A percentile compares a stretch with the other conserved stretches of the same genome.
phyloP scores from a whole-genome alignment of 2,888 invertebrate genomes.

The Conops quadrifasciatus region DNA sequence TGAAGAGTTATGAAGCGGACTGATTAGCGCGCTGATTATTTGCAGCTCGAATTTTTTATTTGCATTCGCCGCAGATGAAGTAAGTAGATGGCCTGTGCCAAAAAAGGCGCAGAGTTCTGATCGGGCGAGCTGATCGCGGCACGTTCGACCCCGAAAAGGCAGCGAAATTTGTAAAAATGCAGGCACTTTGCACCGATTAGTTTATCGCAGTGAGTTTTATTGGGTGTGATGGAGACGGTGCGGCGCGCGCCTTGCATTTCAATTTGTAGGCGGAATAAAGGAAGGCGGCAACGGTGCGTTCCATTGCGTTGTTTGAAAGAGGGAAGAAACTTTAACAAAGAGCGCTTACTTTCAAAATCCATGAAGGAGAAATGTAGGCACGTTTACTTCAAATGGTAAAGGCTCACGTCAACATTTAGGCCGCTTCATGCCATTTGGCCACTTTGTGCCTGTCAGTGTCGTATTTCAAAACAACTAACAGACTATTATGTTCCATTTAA shows the following conservation, averaged over 20 bases:
- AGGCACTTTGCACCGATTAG: slow-evolving; percentile 17
- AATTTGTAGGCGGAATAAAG: slow-evolving; percentile 1
- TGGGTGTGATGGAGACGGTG: not conserved
- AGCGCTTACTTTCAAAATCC: too few species aligned
- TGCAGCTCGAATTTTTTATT: not conserved
- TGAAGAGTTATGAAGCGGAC: slow-evolving; percentile 29
- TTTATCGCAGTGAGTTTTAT: slow-evolving; percentile 12
- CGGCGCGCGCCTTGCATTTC: not conserved
- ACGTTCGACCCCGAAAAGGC: slow-evolving; percentile 2
- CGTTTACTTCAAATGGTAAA: too few species aligned
- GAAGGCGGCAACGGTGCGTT: too few species aligned
- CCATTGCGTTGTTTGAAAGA: too few species aligned
- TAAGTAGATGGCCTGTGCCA: not conserved
- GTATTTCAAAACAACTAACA: too few species aligned
- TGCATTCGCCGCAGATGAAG: not conserved
- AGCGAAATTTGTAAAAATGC: slow-evolving; percentile 21
- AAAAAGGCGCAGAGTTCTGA: slow-evolving; percentile 6
- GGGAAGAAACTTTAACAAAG: too few species aligned
- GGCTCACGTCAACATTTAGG: too few species aligned
- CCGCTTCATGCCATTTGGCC: too few species aligned
- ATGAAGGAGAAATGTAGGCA: too few species aligned
- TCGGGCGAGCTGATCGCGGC: not conserved
- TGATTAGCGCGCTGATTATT: not conserved
- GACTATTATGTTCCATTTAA: too few species aligned
- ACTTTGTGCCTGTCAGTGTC: too few species aligned